A percentile compares a stretch with the other conserved stretches of the same genome.
Conservation (phyloP, 2,113 vertebrate species). For the Macquaria ambigua region DNA sequence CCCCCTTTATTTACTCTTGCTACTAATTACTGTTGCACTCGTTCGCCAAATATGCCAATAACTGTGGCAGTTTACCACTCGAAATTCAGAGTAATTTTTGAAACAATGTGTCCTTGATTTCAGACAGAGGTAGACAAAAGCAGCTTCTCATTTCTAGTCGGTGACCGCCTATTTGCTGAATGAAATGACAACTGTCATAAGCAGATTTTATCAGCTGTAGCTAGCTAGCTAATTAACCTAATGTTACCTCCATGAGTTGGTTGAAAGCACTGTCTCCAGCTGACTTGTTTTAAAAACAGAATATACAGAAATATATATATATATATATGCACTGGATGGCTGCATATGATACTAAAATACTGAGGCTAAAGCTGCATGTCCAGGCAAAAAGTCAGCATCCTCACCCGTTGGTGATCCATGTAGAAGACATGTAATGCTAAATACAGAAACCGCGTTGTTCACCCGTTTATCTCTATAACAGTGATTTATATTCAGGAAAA, state of each 20-base stretch:
- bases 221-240: background rate
- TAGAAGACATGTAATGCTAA: too few species aligned
- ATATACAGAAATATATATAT: too few species aligned
- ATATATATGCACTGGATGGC: too few species aligned
- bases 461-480: slow-evolving; percentile 12
- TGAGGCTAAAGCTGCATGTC: too few species aligned
- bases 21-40: background rate
- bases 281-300: too few species aligned
- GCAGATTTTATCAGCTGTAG: too few species aligned
- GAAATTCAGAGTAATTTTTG: background rate
- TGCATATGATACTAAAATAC: too few species aligned
- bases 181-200: background rate
- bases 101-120: background rate
- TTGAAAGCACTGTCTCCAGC: too few species aligned
- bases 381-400: too few species aligned
- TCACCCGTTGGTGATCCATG: too few species aligned
- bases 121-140: background rate
- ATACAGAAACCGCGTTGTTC: background rate
- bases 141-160: background rate
- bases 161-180: background rate
- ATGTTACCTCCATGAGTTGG: too few species aligned
- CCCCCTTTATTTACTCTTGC: too few species aligned
- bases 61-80: background rate
- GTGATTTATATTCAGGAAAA: slow-evolving; percentile 2
- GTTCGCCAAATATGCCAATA: background rate